Conservation (phyloP, 2,888 invertebrate species). For the Epinotia bilunana region DNA sequence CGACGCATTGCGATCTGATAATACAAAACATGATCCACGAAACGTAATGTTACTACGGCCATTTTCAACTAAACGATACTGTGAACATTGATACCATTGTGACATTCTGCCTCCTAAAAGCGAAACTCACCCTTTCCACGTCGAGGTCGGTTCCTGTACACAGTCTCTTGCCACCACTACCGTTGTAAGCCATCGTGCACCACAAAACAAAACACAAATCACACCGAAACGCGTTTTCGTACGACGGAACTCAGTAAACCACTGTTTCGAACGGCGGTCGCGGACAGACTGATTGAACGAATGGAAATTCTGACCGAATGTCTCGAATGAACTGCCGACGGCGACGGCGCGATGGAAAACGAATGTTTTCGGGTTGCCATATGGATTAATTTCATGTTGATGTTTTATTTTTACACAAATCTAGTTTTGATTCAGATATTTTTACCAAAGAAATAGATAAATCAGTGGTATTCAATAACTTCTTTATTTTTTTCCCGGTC, state of each 20-base stretch:
- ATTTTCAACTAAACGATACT: slow-evolving; percentile 70
- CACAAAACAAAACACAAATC: slow-evolving; percentile 85
- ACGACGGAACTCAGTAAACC: slow-evolving; percentile 63
- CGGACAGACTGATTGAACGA: slow-evolving; percentile 76
- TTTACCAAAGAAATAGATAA: neutral
- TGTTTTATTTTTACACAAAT: neutral
- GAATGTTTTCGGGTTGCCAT: slow-evolving; percentile 37
- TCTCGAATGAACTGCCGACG: slow-evolving; percentile 51
- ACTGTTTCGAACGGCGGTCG: slow-evolving; percentile 60
- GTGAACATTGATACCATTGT: slow-evolving; percentile 60
- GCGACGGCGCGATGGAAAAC: slow-evolving; percentile 49
- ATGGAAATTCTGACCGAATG: slow-evolving; percentile 52
- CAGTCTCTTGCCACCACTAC: slow-evolving; percentile 85
- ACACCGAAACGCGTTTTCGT: slow-evolving; percentile 78
- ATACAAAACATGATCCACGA: slow-evolving; percentile 70
- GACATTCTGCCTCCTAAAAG: slow-evolving; percentile 57
- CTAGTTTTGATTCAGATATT: neutral
- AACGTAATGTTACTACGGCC: slow-evolving; percentile 77
- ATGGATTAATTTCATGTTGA: slow-evolving; percentile 9
- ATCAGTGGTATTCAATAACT: neutral
- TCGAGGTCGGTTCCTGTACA: slow-evolving; percentile 81
- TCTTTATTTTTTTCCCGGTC: neutral
- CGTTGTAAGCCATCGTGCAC: slow-evolving; percentile 89
- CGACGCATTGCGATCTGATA: slow-evolving; percentile 51
- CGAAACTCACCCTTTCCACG: slow-evolving; percentile 79